Base-by-base conservation (phyloP, 2,797 vertebrate species). In the Diceros bicornis region DNA sequence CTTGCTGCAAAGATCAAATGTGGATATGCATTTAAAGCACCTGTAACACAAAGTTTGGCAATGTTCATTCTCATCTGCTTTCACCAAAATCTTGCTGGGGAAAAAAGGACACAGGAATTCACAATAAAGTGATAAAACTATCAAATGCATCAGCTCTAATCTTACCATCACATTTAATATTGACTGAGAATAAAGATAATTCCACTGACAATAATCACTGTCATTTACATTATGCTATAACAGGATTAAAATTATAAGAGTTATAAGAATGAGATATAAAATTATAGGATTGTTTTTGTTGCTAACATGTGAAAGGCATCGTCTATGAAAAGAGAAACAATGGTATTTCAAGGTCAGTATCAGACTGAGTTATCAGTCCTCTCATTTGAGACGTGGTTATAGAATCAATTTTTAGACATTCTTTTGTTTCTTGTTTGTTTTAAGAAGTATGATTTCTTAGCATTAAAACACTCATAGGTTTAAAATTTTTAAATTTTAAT, bases 391-490 rank as follows among this genome's bases (percentile, higher is more conserved):
- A 89, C 10, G 23, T 57, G 41, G 23, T 44, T 68, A 94, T 18
- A 81, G 66, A 82, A 88, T 27, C 61, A 85, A 83, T 93, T 95
- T 96, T 66, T n/a, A 92, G 27, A 74, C 4, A 61, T 57, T 95
- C 4, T 75, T 92, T 78, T 62, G 47, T 83, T 90, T 61, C 17
- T 91, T 16, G 10, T 75, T 90, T 62, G 32, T 61, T 88, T 79
- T 89, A 82, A 89, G 34, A 93, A 89, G 92, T 18, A 44, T 7
- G 9, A 61, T 66, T 90, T 90, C 25, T 75, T 89, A 66, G 23
- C 32, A 66, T 89, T 52, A 91, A 92, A 89, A 89, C 37, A 81
- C 20, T 44, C 77, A 6, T 23, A 62, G 23, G 23, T 44, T 92
- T 81, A 41, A 91, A 89, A 77, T 86, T 44, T 84, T 41, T 37